Evolutionary conservation across 2,888 invertebrate genomes (phyloP), one percentile per base, ranked within the genome.

Genomic region (Empis livida): DNA sequence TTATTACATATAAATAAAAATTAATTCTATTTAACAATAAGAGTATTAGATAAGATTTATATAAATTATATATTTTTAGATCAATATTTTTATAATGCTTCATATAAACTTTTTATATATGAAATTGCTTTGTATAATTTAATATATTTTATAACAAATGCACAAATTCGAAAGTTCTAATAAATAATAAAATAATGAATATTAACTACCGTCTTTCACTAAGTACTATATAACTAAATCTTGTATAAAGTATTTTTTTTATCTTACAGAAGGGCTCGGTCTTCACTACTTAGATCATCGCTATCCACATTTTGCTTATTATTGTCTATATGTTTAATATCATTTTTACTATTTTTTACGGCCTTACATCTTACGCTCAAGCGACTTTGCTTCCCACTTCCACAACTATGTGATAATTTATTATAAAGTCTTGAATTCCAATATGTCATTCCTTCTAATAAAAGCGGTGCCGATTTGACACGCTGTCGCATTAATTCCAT

Each of bases 401-500:
- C 60, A 40, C 68, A 68, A 9, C 49, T 57, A 49, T 68, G 68
- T 2, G 61, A 60, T 4, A 64, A 49, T 45, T 67, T 67, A 11
- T 66, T 68, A 10, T 66, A 61, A 47, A 62, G 11, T 14, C 49
- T 57, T 0, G 66, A 62, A 3, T 63, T 61, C 64, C 66, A 67
- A 44, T 55, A 61, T 3, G 67, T 67, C 3, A 56, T 52, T 0
- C 68, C 68, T 51, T 68, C 68, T 5, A 68, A 58, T 6, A 68
- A 53, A 3, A 68, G 51, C 0, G 68, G 68, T 1, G 68, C 65
- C 0, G 68, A 64, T 51, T 66, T 67, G 2, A 68, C 68, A 1
- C 68, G 59, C 48, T 68, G 63, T 1, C 61, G 58, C 68, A 68
- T 68, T 54, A 68, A 49, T 46, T 65, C 64, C 67, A 69, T 67